These are phyloP conservation scores for Geotrypetes seraphini DNA, from an alignment of 2,797 vertebrate species.

Conservation along the genomic window DNA sequence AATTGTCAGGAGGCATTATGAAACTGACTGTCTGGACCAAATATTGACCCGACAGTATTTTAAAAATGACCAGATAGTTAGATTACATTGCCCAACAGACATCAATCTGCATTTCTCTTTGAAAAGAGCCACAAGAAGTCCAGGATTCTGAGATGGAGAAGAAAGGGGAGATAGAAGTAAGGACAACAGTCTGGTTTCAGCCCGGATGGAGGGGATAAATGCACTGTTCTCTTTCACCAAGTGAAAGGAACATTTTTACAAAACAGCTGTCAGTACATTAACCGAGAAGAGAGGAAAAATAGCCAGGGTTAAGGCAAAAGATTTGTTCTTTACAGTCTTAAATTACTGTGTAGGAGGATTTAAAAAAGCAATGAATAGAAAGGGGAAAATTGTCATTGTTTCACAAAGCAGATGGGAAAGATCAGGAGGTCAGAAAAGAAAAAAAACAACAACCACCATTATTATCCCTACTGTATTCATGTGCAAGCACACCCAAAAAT, in stretches of 20 bases:
- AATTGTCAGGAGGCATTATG: no score
- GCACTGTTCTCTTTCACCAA: neutral
- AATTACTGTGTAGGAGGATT: conserved; percentile 50
- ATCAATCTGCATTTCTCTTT: no score
- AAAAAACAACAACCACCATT: no score
- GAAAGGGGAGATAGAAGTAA: neutral
- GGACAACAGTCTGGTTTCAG: neutral
- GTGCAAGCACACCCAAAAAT: no score
- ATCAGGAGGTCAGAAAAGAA: conserved; percentile 64
- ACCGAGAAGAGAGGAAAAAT: conserved; percentile 28
- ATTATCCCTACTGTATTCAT: conserved; percentile 63
- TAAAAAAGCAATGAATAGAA: conserved; percentile 42
- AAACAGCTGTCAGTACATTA: conserved; percentile 32
- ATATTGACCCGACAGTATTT: no score
- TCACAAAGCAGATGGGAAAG: conserved; percentile 61
- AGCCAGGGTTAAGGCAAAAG: conserved; percentile 35
- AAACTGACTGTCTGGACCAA: no score
- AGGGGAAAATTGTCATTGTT: conserved; percentile 55
- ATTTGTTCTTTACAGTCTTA: conserved; percentile 50
- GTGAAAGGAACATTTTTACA: conserved; percentile 42
- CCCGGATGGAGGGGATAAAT: neutral
- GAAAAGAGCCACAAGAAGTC: no score
- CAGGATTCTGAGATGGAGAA: neutral
- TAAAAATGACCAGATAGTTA: no score
- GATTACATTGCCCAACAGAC: no score